A percentile compares a stretch with the other conserved stretches of the same genome.
Conservation (phyloP, 37 sponge, comb jelly and placozoan genomes). For the Spongilla lacustris region DNA sequence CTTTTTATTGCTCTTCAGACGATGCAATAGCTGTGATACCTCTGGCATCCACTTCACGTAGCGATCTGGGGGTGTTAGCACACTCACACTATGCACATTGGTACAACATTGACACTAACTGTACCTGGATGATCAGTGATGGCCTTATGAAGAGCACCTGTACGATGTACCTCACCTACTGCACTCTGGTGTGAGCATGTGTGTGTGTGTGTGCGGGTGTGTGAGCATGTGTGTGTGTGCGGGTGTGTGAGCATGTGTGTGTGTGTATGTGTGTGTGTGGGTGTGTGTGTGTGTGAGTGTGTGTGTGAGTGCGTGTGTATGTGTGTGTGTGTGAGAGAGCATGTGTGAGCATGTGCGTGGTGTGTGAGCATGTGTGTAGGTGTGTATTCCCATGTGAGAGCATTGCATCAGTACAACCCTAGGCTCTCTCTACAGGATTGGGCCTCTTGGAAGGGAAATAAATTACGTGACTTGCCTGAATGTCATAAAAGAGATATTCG, state of each 20-base stretch:
- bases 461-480: slow-evolving; percentile 22
- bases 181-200: slow-evolving; percentile 36
- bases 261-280: too few species aligned
- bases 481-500: slow-evolving; percentile 69
- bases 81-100: background rate
- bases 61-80: slow-evolving; percentile 21
- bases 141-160: slow-evolving; percentile 57
- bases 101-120: background rate
- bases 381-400: background rate
- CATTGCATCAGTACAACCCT: background rate
- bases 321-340: slow-evolving; percentile 6
- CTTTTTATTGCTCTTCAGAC: slow-evolving; percentile 81
- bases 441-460: too few species aligned
- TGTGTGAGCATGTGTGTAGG: background rate
- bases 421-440: too few species aligned
- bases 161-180: slow-evolving; percentile 59
- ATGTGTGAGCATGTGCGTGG: background rate
- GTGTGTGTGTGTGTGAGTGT: slow-evolving; percentile 19
- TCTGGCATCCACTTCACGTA: slow-evolving; percentile 53
- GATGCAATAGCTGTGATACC: slow-evolving; percentile 55
- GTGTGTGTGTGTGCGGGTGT: background rate
- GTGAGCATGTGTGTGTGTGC: background rate
- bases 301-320: background rate
- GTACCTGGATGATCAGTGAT: slow-evolving; percentile 63
- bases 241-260: background rate